These are phyloP conservation scores for Neodiprion virginianus DNA, from an alignment of 1,140 invertebrate genomes.

Conservation along the genomic window DNA sequence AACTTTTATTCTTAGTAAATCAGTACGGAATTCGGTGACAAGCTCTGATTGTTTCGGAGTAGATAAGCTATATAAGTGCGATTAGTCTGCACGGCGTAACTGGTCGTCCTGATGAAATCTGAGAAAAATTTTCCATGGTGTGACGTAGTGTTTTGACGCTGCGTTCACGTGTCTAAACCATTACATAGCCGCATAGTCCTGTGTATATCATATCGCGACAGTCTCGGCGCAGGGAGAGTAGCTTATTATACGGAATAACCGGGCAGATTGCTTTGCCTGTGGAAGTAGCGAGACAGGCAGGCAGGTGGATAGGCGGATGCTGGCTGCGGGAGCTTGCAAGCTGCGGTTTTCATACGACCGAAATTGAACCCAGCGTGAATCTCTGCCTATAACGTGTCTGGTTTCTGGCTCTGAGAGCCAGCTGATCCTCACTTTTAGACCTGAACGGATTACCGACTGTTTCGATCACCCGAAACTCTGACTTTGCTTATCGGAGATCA, in stretches of 20 bases:
- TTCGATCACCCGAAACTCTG: too few species aligned
- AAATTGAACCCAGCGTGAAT: slow-evolving; percentile 5
- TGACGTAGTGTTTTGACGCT: neutral
- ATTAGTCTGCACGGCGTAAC: neutral
- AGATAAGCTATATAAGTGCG: too few species aligned
- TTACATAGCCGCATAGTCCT: too few species aligned
- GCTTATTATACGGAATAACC: neutral
- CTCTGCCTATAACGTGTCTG: neutral
- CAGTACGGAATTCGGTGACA: neutral
- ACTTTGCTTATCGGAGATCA: too few species aligned
- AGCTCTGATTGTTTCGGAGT: too few species aligned
- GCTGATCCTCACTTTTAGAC: too few species aligned
- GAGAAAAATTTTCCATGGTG: neutral
- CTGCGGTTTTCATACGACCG: neutral
- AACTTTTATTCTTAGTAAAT: neutral
- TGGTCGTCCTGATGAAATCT: neutral
- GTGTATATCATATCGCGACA: too few species aligned
- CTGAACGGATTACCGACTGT: too few species aligned
- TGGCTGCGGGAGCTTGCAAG: neutral
- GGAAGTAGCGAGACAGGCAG: neutral
- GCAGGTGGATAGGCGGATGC: neutral
- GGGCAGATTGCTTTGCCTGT: neutral
- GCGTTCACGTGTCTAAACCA: neutral
- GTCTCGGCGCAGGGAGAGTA: neutral
- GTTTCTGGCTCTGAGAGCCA: too few species aligned